A percentile compares a stretch with the other conserved stretches of the same genome.
Evolutionary conservation across 1,140 invertebrate genomes (phyloP).

Genomic region (Panagrolaimus sp.): DNA sequence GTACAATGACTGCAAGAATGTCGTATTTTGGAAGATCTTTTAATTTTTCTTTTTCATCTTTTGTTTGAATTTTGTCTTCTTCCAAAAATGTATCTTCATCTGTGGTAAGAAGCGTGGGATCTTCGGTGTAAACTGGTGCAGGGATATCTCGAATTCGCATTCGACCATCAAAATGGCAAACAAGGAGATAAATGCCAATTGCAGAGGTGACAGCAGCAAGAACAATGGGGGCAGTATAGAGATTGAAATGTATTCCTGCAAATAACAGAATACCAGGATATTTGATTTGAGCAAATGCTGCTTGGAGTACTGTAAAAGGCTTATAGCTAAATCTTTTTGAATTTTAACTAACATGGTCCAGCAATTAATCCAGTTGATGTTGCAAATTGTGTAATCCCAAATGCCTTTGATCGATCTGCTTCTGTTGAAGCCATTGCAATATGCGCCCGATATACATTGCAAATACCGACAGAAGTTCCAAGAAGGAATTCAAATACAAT

Average conservation of each 20-base stretch:
- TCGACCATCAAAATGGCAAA: conserved; percentile 27
- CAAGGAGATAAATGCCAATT: conserved; percentile 24
- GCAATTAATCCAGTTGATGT: conserved; percentile 47
- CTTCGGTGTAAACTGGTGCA: conserved; percentile 13
- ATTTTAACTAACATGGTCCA: conserved; percentile 32
- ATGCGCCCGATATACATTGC: conserved; percentile 36
- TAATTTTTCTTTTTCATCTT: neutral
- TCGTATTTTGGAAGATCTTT: conserved; percentile 30
- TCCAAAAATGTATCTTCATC: conserved; percentile 20
- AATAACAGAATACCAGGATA: conserved; percentile 28
- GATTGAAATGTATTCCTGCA: conserved; percentile 27
- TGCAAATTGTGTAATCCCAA: conserved; percentile 43
- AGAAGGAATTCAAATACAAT: conserved; percentile 49
- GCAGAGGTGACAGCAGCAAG: conserved; percentile 24
- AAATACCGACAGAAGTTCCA: conserved; percentile 25
- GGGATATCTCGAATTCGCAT: conserved; percentile 21
- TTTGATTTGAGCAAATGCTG: conserved; percentile 28
- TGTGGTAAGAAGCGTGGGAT: neutral
- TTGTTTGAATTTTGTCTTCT: conserved; percentile 27
- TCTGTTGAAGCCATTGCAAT: conserved; percentile 48
- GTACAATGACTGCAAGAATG: conserved; percentile 38
- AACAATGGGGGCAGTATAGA: conserved; percentile 33
- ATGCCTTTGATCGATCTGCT: conserved; percentile 43
- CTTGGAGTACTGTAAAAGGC: conserved; percentile 18
- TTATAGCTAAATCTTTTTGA: neutral